Percentiles rank a stretch among this genome's conserved stretches.
Evolutionary conservation across 2,113 vertebrate species (phyloP).

Genomic region (Oceanodroma tethys): DNA sequence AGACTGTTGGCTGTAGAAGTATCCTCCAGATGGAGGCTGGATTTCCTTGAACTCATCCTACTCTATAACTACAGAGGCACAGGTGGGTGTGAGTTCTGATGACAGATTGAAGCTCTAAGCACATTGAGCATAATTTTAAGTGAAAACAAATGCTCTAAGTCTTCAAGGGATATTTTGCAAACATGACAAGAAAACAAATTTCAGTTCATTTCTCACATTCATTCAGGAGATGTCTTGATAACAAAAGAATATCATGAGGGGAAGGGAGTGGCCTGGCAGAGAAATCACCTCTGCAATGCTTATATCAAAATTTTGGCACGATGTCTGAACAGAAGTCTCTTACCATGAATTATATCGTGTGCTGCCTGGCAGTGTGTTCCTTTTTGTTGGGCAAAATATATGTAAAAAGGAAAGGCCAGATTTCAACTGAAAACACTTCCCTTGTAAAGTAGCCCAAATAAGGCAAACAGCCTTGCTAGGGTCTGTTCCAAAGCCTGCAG

Average conservation of each 20-base stretch:
- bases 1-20: background rate
- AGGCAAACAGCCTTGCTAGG: background rate
- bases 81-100: background rate
- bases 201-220: background rate
- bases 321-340: background rate
- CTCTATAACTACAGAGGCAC: background rate
- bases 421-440: background rate
- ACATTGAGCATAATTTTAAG: background rate
- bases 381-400: background rate
- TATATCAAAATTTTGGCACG: background rate
- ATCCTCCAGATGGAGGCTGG: background rate
- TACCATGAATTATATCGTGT: background rate
- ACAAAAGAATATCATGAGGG: conserved; percentile 6
- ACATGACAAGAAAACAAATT: background rate
- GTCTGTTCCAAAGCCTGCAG: background rate
- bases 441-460: background rate
- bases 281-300: background rate
- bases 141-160: background rate
- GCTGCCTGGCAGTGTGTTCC: background rate
- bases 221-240: background rate
- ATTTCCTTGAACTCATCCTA: background rate
- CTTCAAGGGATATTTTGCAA: background rate
- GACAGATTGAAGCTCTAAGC: background rate
- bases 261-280: background rate
- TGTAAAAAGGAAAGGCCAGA: background rate